Conservation (phyloP, 2,888 invertebrate species). For the Gisinianus flammeolus region DNA sequence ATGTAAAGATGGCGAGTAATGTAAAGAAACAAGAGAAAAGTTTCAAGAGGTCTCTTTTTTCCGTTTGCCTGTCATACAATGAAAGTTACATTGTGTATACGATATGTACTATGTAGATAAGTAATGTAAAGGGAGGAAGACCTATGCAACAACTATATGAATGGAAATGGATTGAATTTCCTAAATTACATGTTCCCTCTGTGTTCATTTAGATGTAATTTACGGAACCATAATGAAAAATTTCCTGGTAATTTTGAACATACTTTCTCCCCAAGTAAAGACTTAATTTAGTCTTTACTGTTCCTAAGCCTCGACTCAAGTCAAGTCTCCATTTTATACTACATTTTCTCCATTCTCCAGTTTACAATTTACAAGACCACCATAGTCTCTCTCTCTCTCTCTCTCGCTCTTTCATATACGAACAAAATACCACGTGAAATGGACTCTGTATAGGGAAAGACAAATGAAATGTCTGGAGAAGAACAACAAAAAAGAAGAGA, state of each 20-base stretch:
- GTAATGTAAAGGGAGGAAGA: no score
- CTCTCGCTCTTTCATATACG: neutral
- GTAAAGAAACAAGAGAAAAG: no score
- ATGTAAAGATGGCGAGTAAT: no score
- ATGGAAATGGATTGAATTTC: neutral
- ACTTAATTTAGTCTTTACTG: neutral
- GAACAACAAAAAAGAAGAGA: neutral
- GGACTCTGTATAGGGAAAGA: no score
- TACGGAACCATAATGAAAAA: neutral
- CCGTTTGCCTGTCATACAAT: no score
- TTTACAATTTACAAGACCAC: neutral
- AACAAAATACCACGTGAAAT: no score
- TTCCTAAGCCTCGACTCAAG: neutral
- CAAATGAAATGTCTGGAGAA: neutral
- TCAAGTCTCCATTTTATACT: neutral
- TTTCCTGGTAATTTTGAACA: neutral
- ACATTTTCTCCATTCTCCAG: neutral
- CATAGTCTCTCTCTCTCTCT: neutral
- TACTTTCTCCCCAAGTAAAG: neutral
- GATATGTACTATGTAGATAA: no score
- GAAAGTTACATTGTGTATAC: no score
- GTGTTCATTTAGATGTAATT: neutral
- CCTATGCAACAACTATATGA: no score
- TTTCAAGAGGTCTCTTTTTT: no score
- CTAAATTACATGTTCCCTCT: neutral